Evolutionary conservation across 2,113 vertebrate species (phyloP).

Genomic region (Cariama cristata): DNA sequence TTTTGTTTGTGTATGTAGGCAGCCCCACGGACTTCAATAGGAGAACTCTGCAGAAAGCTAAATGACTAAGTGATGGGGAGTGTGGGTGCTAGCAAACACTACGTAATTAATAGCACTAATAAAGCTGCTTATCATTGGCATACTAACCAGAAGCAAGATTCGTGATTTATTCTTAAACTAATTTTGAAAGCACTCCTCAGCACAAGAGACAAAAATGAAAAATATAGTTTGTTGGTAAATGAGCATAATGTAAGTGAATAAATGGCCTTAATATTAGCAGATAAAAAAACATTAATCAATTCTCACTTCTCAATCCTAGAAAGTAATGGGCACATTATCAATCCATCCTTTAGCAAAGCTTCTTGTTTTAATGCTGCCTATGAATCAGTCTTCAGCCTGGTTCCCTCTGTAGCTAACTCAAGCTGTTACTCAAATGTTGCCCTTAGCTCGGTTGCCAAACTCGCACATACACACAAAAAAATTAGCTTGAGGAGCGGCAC

Average conservation of each 20-base stretch:
- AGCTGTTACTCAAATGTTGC: not conserved
- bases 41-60: not conserved
- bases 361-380: not conserved
- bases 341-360: not conserved
- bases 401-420: not conserved
- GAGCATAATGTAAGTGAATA: constrained; percentile 1
- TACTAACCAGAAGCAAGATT: constrained; percentile 9
- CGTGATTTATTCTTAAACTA: constrained; percentile 12
- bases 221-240: not conserved
- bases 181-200: constrained; percentile 3
- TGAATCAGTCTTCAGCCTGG: not conserved
- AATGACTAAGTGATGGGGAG: not conserved
- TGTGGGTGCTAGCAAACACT: not conserved
- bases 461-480: not conserved
- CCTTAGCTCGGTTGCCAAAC: not conserved
- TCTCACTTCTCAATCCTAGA: not conserved
- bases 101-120: constrained; percentile 3
- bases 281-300: constrained; percentile 4
- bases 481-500: not conserved
- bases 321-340: not conserved
- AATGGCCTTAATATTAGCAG: constrained; percentile 11
- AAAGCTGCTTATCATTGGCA: not conserved
- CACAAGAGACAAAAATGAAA: not conserved
- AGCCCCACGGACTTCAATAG: not conserved
- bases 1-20: not conserved